Base-by-base conservation (phyloP, 2,797 vertebrate species). In the Cuniculus paca region DNA sequence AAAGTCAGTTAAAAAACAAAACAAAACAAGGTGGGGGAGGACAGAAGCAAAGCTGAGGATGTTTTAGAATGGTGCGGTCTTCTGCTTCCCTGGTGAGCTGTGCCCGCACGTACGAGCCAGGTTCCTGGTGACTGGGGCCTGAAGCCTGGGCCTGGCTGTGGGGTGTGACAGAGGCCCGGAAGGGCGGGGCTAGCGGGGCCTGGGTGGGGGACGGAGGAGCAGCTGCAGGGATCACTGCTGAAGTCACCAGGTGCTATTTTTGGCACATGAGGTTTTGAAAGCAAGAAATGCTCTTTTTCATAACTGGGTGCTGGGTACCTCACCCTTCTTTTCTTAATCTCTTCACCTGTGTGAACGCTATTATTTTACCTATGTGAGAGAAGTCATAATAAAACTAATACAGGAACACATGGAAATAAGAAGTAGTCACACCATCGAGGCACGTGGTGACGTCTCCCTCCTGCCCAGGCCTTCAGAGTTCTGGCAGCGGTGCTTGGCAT, bases 21-120 rank as follows among this genome's bases (percentile, higher is more conserved):
- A 54, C n/a, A n/a, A n/a, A n/a, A n/a, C n/a, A 6, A 8, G 1
- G 2, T 14, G 26, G 12, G 13, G 26, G 0, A 42, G 13, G 42
- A 14, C 1, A 75, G 68, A 95, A 82, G 50, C 16, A 82, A 80
- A 86, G 75, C 54, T 83, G 5, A 74, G 42, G 2, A 70, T 58
- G 9, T 52, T 90, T 78, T 65, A 85, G 90, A 86, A 63, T 2
- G 9, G 1, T 6, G 48, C 17, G 31, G 31, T n/a, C 88, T 70
- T 75, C 42, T 84, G 52, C 8, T 91, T 86, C 75, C 19, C 10
- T 68, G 65, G 68, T 10, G 0, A 39, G 68, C 20, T 72, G 39
- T 42, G 68, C 4, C 72, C 26, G 13, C 11, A 11, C 1, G 70
- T 6, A 42, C 13, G 22, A 42, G 39, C 39, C 70, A 72, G 39